Conservation (phyloP, 2,888 invertebrate genomes). For the Idaea aversata region DNA sequence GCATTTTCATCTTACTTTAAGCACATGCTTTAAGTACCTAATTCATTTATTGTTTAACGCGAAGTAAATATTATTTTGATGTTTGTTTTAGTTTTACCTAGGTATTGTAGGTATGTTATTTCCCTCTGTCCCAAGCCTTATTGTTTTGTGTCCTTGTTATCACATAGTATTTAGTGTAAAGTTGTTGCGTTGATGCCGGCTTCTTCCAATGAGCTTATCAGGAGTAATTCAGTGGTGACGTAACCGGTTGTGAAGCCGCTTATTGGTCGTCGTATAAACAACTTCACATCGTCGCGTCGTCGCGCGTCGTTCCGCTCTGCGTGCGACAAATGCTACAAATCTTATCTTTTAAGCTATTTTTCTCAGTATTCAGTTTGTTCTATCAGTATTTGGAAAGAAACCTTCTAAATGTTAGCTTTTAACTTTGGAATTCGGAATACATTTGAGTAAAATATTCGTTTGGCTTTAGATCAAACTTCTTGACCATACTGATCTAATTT, state of each 20-base stretch:
- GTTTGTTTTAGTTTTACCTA: too few relatives aligned
- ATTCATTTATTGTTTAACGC: not conserved
- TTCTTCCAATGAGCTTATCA: constrained; percentile 9
- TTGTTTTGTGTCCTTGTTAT: not conserved
- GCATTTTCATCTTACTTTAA: not conserved
- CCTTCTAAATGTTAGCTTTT: not conserved
- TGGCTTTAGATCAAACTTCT: not conserved
- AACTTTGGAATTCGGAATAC: not conserved
- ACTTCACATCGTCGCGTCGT: constrained; percentile 2
- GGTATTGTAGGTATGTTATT: too few relatives aligned
- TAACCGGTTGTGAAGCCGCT: constrained; percentile 9
- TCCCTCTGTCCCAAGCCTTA: not conserved
- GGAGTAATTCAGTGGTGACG: constrained; percentile 9
- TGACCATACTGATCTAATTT: not conserved
- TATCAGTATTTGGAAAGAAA: not conserved
- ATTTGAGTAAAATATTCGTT: not conserved
- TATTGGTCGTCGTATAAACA: constrained; percentile 2
- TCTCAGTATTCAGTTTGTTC: not conserved
- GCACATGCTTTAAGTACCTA: not conserved
- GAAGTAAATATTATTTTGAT: not conserved
- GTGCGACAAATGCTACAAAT: not conserved
- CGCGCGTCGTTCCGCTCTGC: constrained; percentile 1
- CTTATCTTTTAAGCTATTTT: not conserved
- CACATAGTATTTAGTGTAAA: not conserved
- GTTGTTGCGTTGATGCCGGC: not conserved